Percentiles rank a stretch among this genome's conserved stretches.
Conservation (phyloP, 2,113 vertebrate species). For the Neopipo cinnamomea region DNA sequence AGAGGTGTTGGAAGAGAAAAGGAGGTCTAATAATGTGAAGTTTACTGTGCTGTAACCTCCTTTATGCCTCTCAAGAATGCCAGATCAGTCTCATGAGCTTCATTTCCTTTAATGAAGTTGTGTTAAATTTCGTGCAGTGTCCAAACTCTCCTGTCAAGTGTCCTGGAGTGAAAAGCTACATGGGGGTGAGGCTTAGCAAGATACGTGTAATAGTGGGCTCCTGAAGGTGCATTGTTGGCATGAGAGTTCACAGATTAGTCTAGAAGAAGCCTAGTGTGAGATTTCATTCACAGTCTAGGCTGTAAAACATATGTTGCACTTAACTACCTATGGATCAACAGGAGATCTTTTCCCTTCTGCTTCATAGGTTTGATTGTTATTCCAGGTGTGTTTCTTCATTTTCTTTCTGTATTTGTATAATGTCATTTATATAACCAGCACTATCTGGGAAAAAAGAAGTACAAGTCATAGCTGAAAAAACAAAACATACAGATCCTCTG, state of each 20-base stretch:
- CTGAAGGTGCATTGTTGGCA: background rate
- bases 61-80: background rate
- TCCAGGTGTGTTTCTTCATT: slow-evolving; percentile 28
- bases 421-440: background rate
- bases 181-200: background rate
- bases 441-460: background rate
- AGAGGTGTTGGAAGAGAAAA: background rate
- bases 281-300: background rate
- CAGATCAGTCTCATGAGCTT: background rate
- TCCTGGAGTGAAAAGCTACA: background rate
- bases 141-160: background rate
- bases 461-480: background rate
- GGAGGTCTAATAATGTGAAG: background rate
- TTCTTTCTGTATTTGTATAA: background rate
- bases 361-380: slow-evolving; percentile 9
- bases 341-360: background rate
- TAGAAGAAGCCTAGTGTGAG: background rate
- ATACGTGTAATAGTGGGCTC: background rate
- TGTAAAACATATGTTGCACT: background rate
- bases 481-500: background rate
- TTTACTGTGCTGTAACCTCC: background rate
- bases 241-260: background rate
- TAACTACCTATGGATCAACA: background rate
- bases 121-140: background rate
- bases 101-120: background rate